These are phyloP conservation scores for Vombatus ursinus DNA, from an alignment of 2,113 vertebrate species.

Conservation along the genomic window DNA sequence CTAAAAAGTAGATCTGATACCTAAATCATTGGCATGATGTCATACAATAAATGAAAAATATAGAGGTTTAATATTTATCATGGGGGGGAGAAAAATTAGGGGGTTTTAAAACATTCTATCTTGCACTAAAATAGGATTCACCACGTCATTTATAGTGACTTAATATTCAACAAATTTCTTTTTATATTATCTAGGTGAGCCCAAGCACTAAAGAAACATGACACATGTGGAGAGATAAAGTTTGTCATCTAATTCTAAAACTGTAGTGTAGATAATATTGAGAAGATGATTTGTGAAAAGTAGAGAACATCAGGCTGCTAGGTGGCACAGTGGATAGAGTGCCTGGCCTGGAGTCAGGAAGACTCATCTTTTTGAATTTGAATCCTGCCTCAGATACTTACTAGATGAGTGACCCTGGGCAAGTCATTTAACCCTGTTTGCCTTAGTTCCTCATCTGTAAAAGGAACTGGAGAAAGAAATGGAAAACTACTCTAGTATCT, in stretches of 20 bases:
- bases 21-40: not conserved
- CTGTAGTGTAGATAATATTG: not conserved
- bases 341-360: too few species aligned
- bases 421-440: too few species aligned
- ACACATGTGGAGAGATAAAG: not conserved
- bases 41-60: not conserved
- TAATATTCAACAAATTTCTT: not conserved
- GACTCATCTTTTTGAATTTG: too few species aligned
- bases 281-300: not conserved
- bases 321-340: too few species aligned
- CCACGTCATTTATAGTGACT: not conserved
- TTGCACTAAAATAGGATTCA: not conserved
- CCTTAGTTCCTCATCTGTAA: too few species aligned
- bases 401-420: too few species aligned
- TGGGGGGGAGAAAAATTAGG: not conserved
- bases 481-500: too few species aligned
- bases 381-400: too few species aligned
- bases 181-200: not conserved
- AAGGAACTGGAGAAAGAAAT: too few species aligned
- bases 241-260: not conserved
- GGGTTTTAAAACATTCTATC: not conserved
- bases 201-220: not conserved
- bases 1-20: not conserved
- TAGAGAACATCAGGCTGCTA: not conserved
- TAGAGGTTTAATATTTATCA: not conserved